These are phyloP conservation scores for Zoanthus sociatus DNA, from an alignment of 92 coral and sea anemone genomes.

Conservation along the genomic window DNA sequence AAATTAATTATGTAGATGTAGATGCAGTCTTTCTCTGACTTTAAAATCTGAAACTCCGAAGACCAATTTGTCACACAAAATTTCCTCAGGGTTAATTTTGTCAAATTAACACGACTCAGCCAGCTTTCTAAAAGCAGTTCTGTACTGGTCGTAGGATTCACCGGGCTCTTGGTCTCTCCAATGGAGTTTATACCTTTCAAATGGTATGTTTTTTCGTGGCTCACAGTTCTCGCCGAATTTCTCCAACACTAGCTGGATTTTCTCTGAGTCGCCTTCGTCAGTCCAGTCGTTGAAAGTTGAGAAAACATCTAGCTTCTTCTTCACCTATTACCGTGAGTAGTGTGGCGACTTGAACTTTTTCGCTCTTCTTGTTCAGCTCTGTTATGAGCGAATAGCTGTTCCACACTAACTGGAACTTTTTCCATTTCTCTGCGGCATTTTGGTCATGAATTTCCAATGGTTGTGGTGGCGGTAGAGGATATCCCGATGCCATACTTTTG, in stretches of 20 bases:
- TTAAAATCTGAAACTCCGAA: not conserved
- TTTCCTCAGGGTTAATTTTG: not conserved
- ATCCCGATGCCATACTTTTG: not conserved
- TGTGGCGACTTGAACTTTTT: conserved; percentile 47
- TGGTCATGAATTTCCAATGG: not conserved
- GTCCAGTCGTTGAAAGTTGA: conserved; percentile 51
- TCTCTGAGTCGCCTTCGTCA: conserved; percentile 2
- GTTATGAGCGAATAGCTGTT: conserved; percentile 46
- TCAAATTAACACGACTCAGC: not conserved
- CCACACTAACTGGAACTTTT: not conserved
- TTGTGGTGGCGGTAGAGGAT: not conserved
- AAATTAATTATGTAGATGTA: too few species aligned
- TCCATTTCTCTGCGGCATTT: not conserved
- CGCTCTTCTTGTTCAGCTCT: conserved; percentile 45
- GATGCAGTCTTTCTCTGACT: not conserved
- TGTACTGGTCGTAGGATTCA: not conserved
- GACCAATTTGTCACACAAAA: not conserved
- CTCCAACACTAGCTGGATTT: not conserved
- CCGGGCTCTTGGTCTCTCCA: not conserved
- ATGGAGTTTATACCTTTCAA: not conserved
- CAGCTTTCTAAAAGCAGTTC: not conserved
- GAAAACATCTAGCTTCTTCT: conserved; percentile 49
- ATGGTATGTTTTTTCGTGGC: not conserved
- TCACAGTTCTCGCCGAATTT: conserved; percentile 5
- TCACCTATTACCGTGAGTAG: conserved; percentile 55